Evolutionary conservation across 2,888 invertebrate genomes (phyloP), one percentile per base, ranked within the genome.

Genomic region (Epinotia bilunana): DNA sequence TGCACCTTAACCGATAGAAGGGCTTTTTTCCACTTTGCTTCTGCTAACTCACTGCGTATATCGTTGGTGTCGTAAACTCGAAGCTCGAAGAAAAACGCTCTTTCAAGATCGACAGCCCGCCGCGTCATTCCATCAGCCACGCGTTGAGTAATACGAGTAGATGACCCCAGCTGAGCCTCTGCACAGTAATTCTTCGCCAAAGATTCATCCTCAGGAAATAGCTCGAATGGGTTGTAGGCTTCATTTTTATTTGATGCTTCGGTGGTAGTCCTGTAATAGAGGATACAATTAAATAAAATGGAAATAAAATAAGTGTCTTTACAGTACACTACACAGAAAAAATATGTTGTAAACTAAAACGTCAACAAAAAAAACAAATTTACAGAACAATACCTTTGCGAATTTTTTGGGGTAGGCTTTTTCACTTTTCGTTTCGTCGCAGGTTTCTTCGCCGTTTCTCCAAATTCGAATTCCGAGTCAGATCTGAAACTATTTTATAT

Each of bases 21-120:
- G 33, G 63, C 63, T n/a, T 64, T 64, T 49, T 46, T 64, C 63
- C 63, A 64, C 12, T 20, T 12, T 13, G 20, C 18, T 43, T 46
- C 20, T 1, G 18, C 11, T 64, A 46, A 46, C 63, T 46, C 49
- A 64, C 46, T n/a, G 63, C 49, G 63, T n/a, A 64, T 39, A 39
- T 64, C 63, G 20, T 3, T 23, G 20, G 63, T 64, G 39, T 64
- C 46, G 63, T 64, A 64, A 11, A 64, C 23, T n/a, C 63, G 46
- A 16, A 64, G 12, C 49, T 64, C 63, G 49, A 64, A 9, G 20
- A 64, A 64, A 64, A 64, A 64, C 46, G 13, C 63, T n/a, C 63
- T 46, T 6, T 64, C 46, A 43, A 64, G 63, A 12, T 58, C 58
- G 11, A 23, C 4, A n/a, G 58, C n/a, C 2, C 58, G 58, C n/a